Evolutionary conservation across 2,888 invertebrate species (phyloP).

Genomic region (Scaptomyza flava): DNA sequence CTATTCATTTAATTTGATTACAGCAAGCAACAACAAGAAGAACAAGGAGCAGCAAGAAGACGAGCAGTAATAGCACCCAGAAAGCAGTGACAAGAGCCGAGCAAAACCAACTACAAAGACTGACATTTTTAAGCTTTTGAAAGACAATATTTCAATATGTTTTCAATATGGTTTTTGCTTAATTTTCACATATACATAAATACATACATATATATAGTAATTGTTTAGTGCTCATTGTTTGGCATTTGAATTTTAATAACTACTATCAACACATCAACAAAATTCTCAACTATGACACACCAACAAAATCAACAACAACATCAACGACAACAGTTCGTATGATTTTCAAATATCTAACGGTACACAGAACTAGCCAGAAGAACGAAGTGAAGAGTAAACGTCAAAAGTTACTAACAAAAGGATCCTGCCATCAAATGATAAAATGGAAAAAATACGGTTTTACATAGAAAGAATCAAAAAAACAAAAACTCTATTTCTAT

Average conservation of each 20-base stretch:
- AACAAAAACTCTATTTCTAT: conserved; percentile 20
- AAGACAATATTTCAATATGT: conserved; percentile 84
- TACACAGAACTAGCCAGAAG: conserved; percentile 38
- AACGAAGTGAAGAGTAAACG: conserved; percentile 59
- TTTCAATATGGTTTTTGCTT: conserved; percentile 66
- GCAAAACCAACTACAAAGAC: conserved; percentile 83
- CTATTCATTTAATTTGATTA: conserved; percentile 23
- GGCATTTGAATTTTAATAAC: conserved; percentile 37
- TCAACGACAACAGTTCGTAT: conserved; percentile 7
- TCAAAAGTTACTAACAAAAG: conserved; percentile 79
- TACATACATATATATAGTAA: conserved; percentile 24
- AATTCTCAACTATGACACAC: conserved; percentile 20
- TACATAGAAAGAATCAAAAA: conserved; percentile 39
- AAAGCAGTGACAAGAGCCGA: conserved; percentile 62
- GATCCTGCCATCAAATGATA: conserved; percentile 76
- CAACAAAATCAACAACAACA: conserved; percentile 18
- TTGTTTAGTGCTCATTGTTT: conserved; percentile 51
- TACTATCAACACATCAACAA: conserved; percentile 20
- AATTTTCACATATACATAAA: conserved; percentile 35
- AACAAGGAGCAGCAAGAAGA: conserved; percentile 14
- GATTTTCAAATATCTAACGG: conserved; percentile 11
- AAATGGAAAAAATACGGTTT: conserved; percentile 75
- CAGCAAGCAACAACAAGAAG: conserved; percentile 30
- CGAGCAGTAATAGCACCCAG: conserved; percentile 52
- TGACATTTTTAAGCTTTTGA: conserved; percentile 85